A percentile compares a stretch with the other conserved stretches of the same genome.
Evolutionary conservation across 2,888 invertebrate species (phyloP).

Genomic region (Parnassius smintheus): DNA sequence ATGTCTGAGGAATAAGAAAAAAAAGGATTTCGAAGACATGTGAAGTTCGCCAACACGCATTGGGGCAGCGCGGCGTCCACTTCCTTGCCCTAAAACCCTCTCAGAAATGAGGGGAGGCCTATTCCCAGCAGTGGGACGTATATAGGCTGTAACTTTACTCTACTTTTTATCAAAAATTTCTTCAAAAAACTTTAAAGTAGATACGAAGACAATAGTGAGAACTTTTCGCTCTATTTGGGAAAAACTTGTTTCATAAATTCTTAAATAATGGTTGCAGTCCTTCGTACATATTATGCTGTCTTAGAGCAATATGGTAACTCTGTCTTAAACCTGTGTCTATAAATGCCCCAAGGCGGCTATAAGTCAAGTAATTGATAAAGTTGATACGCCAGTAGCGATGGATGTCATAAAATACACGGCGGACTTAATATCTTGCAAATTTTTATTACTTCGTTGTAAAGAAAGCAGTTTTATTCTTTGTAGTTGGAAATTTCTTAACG

Average conservation of each 20-base stretch:
- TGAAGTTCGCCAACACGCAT: too few relatives aligned
- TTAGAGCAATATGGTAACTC: background rate
- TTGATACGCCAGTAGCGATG: slow-evolving; percentile 4
- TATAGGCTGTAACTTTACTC: too few relatives aligned
- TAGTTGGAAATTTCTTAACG: slow-evolving; percentile 1
- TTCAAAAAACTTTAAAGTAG: too few relatives aligned
- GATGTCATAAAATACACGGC: slow-evolving; percentile 17
- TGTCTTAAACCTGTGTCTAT: slow-evolving; percentile 6
- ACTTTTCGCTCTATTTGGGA: too few relatives aligned
- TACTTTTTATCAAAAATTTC: too few relatives aligned
- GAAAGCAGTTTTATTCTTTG: slow-evolving; percentile 10
- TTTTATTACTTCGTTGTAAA: slow-evolving; percentile 14
- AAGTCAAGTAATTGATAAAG: slow-evolving; percentile 17
- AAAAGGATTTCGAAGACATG: too few relatives aligned
- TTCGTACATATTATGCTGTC: background rate
- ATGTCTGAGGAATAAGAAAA: too few relatives aligned
- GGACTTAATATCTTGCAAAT: slow-evolving; percentile 19
- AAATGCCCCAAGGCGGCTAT: slow-evolving; percentile 8
- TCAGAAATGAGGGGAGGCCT: too few relatives aligned
- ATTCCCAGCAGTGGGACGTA: too few relatives aligned
- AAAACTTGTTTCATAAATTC: background rate
- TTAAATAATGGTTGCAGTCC: background rate
- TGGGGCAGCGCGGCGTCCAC: too few relatives aligned
- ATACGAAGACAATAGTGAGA: too few relatives aligned
- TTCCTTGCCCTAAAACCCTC: too few relatives aligned